Conservation (phyloP, 2,888 invertebrate species). For the Epiblema foenella region DNA sequence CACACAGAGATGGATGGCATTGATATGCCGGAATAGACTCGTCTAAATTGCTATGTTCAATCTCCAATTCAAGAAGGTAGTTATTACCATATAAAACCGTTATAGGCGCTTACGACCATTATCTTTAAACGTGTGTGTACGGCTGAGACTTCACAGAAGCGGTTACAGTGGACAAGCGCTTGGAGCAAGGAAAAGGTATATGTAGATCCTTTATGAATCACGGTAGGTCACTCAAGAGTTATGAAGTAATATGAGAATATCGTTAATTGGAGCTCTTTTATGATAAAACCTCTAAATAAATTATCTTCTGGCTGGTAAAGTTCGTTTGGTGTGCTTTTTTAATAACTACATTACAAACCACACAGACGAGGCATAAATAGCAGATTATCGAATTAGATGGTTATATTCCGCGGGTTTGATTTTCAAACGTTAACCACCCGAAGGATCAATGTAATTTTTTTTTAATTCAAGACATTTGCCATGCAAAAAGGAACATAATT, state of each 20-base stretch:
- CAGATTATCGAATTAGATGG: too few relatives aligned
- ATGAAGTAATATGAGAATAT: background rate
- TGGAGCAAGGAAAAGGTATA: slow-evolving; percentile 44
- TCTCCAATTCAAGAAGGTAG: background rate
- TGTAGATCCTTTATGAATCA: slow-evolving; percentile 48
- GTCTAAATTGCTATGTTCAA: slow-evolving; percentile 1
- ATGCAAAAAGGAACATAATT: too few relatives aligned
- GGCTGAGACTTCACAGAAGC: background rate
- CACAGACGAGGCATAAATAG: too few relatives aligned
- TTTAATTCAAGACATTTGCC: too few relatives aligned
- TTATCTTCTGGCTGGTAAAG: too few relatives aligned
- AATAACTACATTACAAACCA: too few relatives aligned
- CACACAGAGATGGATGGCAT: slow-evolving; percentile 7
- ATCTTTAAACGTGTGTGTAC: background rate
- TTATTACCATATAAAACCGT: background rate
- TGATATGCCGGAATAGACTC: slow-evolving; percentile 17
- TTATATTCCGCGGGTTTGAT: too few relatives aligned
- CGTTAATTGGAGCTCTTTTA: background rate
- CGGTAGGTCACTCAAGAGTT: background rate
- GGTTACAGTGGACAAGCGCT: slow-evolving; percentile 4
- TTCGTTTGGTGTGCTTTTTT: too few relatives aligned
- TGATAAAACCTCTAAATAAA: background rate
- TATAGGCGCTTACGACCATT: background rate
- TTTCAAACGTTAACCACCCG: too few relatives aligned
- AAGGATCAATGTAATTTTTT: too few relatives aligned